Conservation (phyloP, 2,113 vertebrate genomes). For the Symphodus melops region DNA sequence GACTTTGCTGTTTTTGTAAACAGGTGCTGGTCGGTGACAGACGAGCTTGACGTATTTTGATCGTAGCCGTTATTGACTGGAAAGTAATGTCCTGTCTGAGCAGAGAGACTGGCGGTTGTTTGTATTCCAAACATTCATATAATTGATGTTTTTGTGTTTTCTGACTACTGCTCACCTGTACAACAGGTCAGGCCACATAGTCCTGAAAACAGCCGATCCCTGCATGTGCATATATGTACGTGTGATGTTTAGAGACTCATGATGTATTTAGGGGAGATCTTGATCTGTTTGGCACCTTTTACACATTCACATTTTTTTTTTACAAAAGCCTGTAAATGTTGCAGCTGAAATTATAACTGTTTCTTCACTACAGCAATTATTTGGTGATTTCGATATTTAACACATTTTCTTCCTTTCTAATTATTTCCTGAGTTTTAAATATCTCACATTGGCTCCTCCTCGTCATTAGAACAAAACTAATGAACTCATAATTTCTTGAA, state of each 20-base stretch:
- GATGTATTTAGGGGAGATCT: neutral
- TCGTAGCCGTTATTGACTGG: slow-evolving; percentile 5
- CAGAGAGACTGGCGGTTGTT: slow-evolving; percentile 42
- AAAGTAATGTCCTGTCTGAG: slow-evolving; percentile 15
- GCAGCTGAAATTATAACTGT: neutral
- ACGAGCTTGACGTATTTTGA: slow-evolving; percentile 4
- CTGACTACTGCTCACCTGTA: slow-evolving; percentile 27
- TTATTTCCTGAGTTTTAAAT: neutral
- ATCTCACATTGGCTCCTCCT: neutral
- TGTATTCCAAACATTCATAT: slow-evolving; percentile 68
- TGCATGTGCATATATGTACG: neutral
- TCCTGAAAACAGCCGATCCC: neutral
- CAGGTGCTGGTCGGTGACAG: slow-evolving; percentile 35
- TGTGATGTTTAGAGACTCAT: neutral
- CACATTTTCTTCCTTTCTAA: slow-evolving; percentile 12
- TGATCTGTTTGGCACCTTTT: neutral
- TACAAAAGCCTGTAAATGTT: neutral
- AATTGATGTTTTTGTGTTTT: slow-evolving; percentile 61
- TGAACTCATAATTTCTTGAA: neutral
- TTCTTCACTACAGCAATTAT: neutral
- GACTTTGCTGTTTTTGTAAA: slow-evolving; percentile 23
- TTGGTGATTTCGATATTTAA: neutral
- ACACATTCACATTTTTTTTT: neutral
- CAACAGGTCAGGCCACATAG: slow-evolving; percentile 45
- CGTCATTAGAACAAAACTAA: neutral